Percentiles rank a stretch among this genome's conserved stretches.
These are phyloP conservation scores for Scotopteryx bipunctaria DNA, from an alignment of 2,888 invertebrate species.

Conservation along the genomic window DNA sequence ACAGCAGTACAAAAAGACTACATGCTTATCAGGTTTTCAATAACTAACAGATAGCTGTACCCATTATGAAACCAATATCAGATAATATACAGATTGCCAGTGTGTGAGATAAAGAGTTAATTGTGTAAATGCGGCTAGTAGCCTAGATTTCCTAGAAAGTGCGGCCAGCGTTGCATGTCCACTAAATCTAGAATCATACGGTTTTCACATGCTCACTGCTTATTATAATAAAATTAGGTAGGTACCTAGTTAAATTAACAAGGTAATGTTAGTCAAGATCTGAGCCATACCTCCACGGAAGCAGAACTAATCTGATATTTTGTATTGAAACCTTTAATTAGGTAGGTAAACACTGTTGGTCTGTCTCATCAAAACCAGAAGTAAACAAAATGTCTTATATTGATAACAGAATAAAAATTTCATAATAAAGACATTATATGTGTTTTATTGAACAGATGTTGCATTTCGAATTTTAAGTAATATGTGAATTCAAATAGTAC, in stretches of 20 bases:
- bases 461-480: too few relatives aligned
- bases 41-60: slow-evolving; percentile 39
- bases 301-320: too few relatives aligned
- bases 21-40: slow-evolving; percentile 35
- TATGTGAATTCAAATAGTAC: too few relatives aligned
- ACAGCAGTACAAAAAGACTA: slow-evolving; percentile 12
- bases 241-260: not conserved
- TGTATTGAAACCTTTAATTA: too few relatives aligned
- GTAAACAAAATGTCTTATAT: too few relatives aligned
- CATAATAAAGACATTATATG: too few relatives aligned
- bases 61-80: slow-evolving; percentile 41
- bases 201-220: slow-evolving; percentile 11
- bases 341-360: too few relatives aligned
- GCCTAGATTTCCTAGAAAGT: slow-evolving; percentile 60
- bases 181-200: slow-evolving; percentile 32
- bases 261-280: not conserved
- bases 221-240: slow-evolving; percentile 9
- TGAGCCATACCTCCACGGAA: not conserved
- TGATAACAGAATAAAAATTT: too few relatives aligned
- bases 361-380: too few relatives aligned
- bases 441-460: too few relatives aligned
- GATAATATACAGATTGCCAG: slow-evolving; percentile 40
- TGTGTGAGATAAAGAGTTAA: slow-evolving; percentile 33
- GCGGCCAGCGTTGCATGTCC: slow-evolving; percentile 46
- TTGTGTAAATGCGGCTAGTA: slow-evolving; percentile 44